A percentile compares a stretch with the other conserved stretches of the same genome.
phyloP scores from a whole-genome alignment of 2,888 invertebrate genomes.

The Lucinisca nassula region DNA sequence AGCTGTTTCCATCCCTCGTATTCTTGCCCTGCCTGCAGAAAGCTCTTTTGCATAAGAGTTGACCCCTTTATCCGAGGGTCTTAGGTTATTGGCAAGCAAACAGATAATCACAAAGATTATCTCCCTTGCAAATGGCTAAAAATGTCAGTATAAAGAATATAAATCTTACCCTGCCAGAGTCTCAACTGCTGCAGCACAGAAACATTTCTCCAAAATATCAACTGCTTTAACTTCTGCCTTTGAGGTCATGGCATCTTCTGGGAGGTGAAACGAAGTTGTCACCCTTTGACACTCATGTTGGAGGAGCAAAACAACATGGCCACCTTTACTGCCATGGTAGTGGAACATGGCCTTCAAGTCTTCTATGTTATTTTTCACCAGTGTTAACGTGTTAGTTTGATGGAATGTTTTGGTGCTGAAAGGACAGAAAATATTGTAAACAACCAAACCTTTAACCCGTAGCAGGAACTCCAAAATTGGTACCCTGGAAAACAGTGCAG shows the following conservation, averaged over 20 bases:
- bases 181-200: constrained; percentile 48
- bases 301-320: constrained; percentile 46
- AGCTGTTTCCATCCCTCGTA: no score
- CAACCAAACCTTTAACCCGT: no score
- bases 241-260: constrained; percentile 19
- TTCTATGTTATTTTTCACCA: not conserved
- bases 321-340: constrained; percentile 30
- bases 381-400: not conserved
- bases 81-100: no score
- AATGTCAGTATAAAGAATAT: no score
- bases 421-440: not conserved
- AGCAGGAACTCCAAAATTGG: no score
- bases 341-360: constrained; percentile 40
- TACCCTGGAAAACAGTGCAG: no score
- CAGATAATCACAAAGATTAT: no score
- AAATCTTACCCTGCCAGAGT: not conserved
- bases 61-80: no score
- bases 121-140: no score
- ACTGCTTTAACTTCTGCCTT: constrained; percentile 23
- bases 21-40: no score
- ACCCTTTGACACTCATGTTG: constrained; percentile 27
- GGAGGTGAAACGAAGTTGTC: constrained; percentile 36
- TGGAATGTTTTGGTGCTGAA: constrained; percentile 47
- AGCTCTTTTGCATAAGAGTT: no score
- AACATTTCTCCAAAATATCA: constrained; percentile 27